phyloP scores from a whole-genome alignment of 2,797 vertebrate species.

The Micromesistius poutassou region DNA sequence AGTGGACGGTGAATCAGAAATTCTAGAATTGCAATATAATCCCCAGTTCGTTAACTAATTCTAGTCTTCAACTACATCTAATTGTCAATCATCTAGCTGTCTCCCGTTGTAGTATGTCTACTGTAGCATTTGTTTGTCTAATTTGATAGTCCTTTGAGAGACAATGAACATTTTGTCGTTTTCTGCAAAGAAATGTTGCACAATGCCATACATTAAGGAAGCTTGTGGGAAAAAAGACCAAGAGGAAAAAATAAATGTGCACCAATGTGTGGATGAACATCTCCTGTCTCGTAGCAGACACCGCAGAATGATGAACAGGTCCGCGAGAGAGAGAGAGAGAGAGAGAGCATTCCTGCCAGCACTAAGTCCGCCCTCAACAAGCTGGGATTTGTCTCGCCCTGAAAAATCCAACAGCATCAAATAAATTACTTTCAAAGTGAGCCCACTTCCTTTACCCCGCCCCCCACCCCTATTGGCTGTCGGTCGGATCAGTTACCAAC shows the following conservation, averaged over 20 bases:
- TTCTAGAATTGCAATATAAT: too few species aligned
- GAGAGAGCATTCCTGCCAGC: conserved; percentile 53
- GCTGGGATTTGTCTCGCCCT: conserved; percentile 66
- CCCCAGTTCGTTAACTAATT: too few species aligned
- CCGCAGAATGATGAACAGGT: conserved; percentile 57
- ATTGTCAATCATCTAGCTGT: neutral
- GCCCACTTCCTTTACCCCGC: conserved; percentile 58
- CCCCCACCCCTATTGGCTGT: conserved; percentile 28
- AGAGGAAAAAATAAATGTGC: neutral
- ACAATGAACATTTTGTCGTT: neutral
- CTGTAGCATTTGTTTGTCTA: neutral
- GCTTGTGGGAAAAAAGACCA: neutral
- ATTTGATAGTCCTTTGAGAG: neutral
- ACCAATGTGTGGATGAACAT: conserved; percentile 32
- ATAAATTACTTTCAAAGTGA: conserved; percentile 80
- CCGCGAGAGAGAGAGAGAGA: conserved; percentile 9
- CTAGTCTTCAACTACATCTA: too few species aligned
- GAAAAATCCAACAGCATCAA: conserved; percentile 75
- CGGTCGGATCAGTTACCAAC: too few species aligned
- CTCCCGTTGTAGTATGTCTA: neutral
- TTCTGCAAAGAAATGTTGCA: neutral
- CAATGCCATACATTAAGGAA: neutral
- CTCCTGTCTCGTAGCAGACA: conserved; percentile 46
- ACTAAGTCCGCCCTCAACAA: conserved; percentile 64
- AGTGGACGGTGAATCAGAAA: too few species aligned